phyloP scores from a whole-genome alignment of 2,888 invertebrate species.

The Poecilus cupreus region DNA sequence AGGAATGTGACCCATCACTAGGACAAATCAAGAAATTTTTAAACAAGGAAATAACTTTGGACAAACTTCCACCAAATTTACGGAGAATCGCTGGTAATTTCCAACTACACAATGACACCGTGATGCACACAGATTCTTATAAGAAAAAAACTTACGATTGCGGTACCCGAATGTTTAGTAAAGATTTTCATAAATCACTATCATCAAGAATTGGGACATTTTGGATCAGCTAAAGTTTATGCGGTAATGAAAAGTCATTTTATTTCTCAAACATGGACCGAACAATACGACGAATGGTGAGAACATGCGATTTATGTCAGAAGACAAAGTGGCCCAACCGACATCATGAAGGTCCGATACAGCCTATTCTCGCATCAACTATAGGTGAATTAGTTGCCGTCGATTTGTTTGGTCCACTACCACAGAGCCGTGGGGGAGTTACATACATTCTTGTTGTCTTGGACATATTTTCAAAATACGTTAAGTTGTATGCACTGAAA shows the following conservation, averaged over 20 bases:
- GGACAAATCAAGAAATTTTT: neutral
- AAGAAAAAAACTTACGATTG: neutral
- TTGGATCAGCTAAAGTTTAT: constrained; percentile 45
- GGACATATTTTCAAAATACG: constrained; percentile 60
- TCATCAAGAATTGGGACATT: constrained; percentile 39
- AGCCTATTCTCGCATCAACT: neutral
- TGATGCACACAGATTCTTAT: neutral
- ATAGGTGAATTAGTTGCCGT: constrained; percentile 47
- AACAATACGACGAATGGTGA: neutral
- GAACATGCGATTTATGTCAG: constrained; percentile 31
- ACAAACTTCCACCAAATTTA: neutral
- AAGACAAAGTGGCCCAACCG: constrained; percentile 7
- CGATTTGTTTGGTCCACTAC: too few species aligned
- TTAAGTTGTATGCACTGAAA: constrained; percentile 54
- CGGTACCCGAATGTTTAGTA: neutral
- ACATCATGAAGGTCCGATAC: neutral
- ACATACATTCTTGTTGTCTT: constrained; percentile 57
- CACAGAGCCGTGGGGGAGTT: constrained; percentile 22
- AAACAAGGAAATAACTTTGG: neutral
- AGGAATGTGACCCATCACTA: neutral
- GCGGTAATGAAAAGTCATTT: constrained; percentile 14
- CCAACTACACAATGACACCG: neutral
- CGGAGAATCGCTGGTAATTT: neutral
- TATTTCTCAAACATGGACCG: constrained; percentile 31
- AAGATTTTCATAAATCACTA: neutral